A percentile compares a stretch with the other conserved stretches of the same genome.
Evolutionary conservation across 2,113 vertebrate species (phyloP).

Genomic region (Hippocampus mohnikei): DNA sequence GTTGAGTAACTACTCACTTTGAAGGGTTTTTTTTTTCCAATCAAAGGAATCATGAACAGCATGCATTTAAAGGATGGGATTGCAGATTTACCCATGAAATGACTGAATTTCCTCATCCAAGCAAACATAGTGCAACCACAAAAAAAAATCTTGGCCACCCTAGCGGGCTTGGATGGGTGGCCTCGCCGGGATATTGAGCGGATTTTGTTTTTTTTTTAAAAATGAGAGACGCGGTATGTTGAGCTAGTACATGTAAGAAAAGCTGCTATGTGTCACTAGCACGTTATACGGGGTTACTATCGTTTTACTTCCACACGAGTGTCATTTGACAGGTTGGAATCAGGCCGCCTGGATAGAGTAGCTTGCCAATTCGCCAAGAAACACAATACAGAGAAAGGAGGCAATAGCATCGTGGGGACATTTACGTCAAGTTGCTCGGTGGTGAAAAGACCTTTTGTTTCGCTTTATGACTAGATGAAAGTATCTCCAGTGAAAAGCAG

Average conservation of each 20-base stretch:
- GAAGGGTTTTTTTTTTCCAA: neutral
- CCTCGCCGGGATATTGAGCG: constrained; percentile 41
- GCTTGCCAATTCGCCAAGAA: neutral
- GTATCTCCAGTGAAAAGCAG: constrained; percentile 23
- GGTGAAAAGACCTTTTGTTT: neutral
- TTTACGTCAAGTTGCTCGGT: neutral
- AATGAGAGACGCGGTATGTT: constrained; percentile 1
- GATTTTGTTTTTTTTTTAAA: neutral
- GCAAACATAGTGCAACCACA: constrained; percentile 12
- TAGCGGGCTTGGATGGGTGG: constrained; percentile 22
- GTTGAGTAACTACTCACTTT: neutral
- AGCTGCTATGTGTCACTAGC: constrained; percentile 1
- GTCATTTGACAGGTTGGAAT: constrained; percentile 40
- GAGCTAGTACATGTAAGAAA: constrained; percentile 19
- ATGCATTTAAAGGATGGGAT: neutral
- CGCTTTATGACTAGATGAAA: neutral
- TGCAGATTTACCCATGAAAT: neutral
- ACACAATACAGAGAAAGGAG: neutral
- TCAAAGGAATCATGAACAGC: neutral
- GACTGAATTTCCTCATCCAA: neutral
- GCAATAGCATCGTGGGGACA: neutral
- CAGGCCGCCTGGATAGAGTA: constrained; percentile 47
- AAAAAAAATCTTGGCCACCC: neutral
- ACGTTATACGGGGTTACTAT: neutral
- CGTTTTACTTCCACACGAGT: neutral